Percentiles rank a stretch among this genome's conserved stretches.
These are phyloP conservation scores for Bombus confusus DNA, from an alignment of 1,140 invertebrate species.

Conservation along the genomic window DNA sequence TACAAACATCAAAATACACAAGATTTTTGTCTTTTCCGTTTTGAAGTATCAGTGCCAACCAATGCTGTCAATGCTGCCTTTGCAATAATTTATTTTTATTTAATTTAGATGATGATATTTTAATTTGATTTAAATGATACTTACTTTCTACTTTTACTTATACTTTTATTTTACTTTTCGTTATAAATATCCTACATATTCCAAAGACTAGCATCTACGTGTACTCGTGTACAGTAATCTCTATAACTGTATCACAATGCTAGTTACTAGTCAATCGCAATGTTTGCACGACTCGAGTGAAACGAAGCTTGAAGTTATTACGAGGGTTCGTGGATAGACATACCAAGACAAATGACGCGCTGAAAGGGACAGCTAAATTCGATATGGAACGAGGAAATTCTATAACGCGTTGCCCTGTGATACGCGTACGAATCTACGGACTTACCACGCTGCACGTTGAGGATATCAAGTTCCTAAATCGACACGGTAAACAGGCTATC, in stretches of 20 bases:
- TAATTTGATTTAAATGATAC: too few species aligned
- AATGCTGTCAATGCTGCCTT: too few species aligned
- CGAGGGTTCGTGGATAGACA: slow-evolving; percentile 3
- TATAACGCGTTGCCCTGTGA: slow-evolving; percentile 14
- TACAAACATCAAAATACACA: too few species aligned
- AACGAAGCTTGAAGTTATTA: neutral
- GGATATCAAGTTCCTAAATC: neutral
- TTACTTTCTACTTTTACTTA: too few species aligned
- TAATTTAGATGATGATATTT: too few species aligned
- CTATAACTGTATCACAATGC: neutral
- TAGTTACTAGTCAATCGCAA: neutral
- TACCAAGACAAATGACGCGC: slow-evolving; percentile 8
- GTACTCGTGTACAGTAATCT: neutral
- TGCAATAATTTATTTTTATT: too few species aligned
- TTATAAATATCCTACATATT: too few species aligned
- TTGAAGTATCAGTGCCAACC: too few species aligned
- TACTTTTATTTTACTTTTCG: too few species aligned
- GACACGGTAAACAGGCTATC: neutral
- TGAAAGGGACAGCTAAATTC: slow-evolving; percentile 6
- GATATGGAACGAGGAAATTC: slow-evolving; percentile 31
- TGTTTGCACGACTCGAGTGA: neutral
- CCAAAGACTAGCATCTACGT: too few species aligned
- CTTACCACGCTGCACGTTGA: neutral
- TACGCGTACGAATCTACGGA: neutral
- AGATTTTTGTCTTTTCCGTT: too few species aligned